Evolutionary conservation across 2,113 vertebrate species (phyloP).

Genomic region (Macrotus californicus): DNA sequence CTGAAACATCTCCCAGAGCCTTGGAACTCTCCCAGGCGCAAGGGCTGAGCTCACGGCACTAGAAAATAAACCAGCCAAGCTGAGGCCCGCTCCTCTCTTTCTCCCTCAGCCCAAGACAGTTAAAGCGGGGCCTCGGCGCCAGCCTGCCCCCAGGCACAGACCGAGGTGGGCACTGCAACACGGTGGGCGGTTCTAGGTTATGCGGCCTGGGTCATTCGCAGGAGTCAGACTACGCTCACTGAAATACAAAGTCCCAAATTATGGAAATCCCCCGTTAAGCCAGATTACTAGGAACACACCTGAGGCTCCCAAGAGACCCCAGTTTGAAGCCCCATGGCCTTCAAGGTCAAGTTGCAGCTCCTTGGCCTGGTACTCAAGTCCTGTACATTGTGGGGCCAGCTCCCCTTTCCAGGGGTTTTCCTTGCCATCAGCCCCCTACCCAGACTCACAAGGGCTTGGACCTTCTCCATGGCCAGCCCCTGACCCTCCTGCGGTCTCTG

Average conservation of each 20-base stretch:
- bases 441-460: background rate
- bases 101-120: background rate
- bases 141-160: background rate
- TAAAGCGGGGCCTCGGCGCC: background rate
- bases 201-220: background rate
- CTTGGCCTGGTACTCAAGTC: background rate
- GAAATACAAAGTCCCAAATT: background rate
- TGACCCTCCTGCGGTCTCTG: background rate
- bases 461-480: background rate
- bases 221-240: background rate
- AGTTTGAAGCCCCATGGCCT: background rate
- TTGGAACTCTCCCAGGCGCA: background rate
- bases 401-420: background rate
- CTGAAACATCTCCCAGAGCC: background rate
- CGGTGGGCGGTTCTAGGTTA: background rate
- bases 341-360: background rate
- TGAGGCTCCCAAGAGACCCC: background rate
- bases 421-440: background rate
- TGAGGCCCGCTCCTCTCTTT: background rate
- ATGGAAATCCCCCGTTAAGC: background rate
- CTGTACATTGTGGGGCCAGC: fast-evolving
- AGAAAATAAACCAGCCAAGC: background rate
- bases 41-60: background rate
- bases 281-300: background rate
- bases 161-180: fast-evolving